Evolutionary conservation across 2,113 vertebrate genomes (phyloP).

Genomic region (Microcebus ravelobensis): DNA sequence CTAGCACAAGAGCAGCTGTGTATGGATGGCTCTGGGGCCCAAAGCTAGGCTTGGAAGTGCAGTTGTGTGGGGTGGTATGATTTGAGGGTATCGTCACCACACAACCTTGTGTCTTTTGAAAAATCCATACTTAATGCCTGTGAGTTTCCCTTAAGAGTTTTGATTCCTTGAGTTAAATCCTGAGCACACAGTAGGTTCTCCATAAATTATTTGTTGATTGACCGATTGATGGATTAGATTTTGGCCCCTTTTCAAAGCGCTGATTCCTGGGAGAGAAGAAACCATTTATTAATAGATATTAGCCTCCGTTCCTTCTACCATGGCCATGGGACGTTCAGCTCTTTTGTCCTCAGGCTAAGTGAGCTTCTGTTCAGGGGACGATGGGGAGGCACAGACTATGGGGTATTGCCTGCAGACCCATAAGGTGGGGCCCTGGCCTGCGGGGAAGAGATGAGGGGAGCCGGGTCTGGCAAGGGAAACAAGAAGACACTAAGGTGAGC

Average conservation of each 20-base stretch:
- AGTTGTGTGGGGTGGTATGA: neutral
- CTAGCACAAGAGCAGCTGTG: neutral
- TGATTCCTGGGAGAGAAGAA: conserved; percentile 3
- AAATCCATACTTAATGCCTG: neutral
- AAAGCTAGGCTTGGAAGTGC: neutral
- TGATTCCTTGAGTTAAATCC: neutral
- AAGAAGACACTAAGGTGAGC: neutral
- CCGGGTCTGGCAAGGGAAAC: neutral
- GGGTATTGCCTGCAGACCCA: neutral
- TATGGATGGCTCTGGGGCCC: neutral
- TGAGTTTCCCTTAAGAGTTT: neutral
- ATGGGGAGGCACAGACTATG: neutral
- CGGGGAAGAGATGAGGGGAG: neutral
- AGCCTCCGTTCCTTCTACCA: neutral
- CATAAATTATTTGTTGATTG: neutral
- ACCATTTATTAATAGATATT: neutral
- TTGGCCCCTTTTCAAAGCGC: neutral
- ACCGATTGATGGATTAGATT: neutral
- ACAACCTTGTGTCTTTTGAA: neutral
- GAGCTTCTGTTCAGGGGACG: neutral
- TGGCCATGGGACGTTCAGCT: neutral
- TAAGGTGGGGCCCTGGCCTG: neutral
- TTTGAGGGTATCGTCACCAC: neutral
- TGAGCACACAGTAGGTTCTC: neutral
- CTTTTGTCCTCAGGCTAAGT: neutral